Percentiles rank a stretch among this genome's conserved stretches.
Evolutionary conservation across 1,140 invertebrate species (phyloP).

Genomic region (Chironomus tepperi): DNA sequence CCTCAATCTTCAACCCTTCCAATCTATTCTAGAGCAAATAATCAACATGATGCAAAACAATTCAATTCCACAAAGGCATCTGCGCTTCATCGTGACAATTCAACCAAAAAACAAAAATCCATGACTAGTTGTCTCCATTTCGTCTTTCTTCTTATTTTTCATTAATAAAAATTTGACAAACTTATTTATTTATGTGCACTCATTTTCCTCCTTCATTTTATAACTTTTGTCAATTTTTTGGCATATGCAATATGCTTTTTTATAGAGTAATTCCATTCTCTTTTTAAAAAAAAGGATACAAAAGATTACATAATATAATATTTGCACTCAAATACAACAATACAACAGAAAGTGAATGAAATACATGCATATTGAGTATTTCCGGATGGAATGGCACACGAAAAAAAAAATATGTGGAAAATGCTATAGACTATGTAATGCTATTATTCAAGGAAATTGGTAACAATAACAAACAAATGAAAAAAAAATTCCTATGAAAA

Average conservation of each 20-base stretch:
- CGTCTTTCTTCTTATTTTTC: neutral
- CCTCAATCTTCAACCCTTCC: no score
- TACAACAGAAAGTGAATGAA: neutral
- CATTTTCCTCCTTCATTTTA: neutral
- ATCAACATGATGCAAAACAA: no score
- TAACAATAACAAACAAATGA: conserved; percentile 23
- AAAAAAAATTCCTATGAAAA: neutral
- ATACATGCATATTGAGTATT: neutral
- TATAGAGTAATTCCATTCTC: neutral
- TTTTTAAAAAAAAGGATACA: conserved; percentile 10
- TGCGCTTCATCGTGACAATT: no score
- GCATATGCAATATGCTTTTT: neutral
- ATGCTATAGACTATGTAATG: neutral
- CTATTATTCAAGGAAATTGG: conserved; percentile 21
- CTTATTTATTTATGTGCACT: conserved; percentile 11
- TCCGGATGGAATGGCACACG: conserved; percentile 9
- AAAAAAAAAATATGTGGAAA: neutral
- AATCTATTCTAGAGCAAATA: no score
- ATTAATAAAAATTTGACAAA: conserved; percentile 23
- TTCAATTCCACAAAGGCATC: no score
- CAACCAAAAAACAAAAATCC: neutral
- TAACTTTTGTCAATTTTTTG: neutral
- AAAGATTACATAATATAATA: conserved; percentile 18
- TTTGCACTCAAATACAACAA: conserved; percentile 17
- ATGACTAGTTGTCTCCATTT: neutral